phyloP scores from a whole-genome alignment of 2,113 vertebrate genomes.

The Phalacrocorax aristotelis region DNA sequence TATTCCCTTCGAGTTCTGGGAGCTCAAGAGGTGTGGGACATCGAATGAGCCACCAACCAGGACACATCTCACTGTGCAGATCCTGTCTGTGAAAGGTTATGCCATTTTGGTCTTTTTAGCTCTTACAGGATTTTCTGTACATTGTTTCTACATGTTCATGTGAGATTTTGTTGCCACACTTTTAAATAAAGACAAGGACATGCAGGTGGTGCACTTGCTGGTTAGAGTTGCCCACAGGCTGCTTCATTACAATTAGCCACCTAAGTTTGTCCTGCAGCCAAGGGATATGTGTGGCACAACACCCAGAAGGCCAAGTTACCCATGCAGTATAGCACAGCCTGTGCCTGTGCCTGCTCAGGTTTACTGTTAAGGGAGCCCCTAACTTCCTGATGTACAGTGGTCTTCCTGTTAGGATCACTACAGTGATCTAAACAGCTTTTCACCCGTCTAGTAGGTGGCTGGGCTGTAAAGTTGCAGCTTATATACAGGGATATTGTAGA shows the following conservation, averaged over 20 bases:
- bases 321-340: neutral
- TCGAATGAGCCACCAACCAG: neutral
- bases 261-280: neutral
- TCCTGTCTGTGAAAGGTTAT: neutral
- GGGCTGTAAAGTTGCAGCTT: neutral
- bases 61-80: neutral
- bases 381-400: neutral
- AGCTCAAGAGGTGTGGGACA: neutral
- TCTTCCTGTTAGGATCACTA: neutral
- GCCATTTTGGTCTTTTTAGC: neutral
- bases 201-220: neutral
- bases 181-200: neutral
- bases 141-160: neutral
- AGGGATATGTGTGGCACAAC: neutral
- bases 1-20: neutral
- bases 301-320: neutral
- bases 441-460: neutral
- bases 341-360: neutral
- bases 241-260: neutral
- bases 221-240: neutral
- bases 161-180: neutral
- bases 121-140: neutral
- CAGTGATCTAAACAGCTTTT: neutral
- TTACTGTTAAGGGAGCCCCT: neutral
- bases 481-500: neutral